These are phyloP conservation scores for Serranus cabrilla DNA, from an alignment of 2,797 vertebrate genomes.

Conservation along the genomic window DNA sequence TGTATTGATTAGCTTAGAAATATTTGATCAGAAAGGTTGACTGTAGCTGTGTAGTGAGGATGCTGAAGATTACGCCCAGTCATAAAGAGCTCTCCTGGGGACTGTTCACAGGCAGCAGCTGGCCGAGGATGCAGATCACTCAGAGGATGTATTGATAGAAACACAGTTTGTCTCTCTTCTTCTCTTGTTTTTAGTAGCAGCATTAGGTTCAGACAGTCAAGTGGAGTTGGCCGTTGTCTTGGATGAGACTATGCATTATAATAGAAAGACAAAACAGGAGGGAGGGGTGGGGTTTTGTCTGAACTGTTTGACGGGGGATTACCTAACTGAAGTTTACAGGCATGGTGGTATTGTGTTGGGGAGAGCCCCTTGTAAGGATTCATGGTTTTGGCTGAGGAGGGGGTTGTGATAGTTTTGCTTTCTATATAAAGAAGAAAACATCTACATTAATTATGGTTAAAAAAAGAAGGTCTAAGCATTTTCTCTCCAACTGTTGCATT, in stretches of 20 bases:
- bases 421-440: background rate
- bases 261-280: background rate
- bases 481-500: constrained; percentile 45
- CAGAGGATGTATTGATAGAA: background rate
- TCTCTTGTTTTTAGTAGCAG: background rate
- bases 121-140: constrained; percentile 10
- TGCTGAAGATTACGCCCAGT: constrained; percentile 42
- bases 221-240: background rate
- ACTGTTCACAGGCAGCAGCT: constrained; percentile 32
- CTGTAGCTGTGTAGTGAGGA: background rate
- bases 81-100: constrained; percentile 11
- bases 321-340: constrained; percentile 47
- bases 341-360: constrained; percentile 26
- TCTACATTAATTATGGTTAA: background rate
- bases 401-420: background rate
- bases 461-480: background rate
- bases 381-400: background rate
- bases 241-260: background rate
- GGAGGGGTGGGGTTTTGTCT: constrained; percentile 19
- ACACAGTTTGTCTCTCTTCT: background rate
- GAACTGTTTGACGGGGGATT: constrained; percentile 39
- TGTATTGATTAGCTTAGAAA: background rate
- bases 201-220: background rate
- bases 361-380: constrained; percentile 16
- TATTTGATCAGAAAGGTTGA: background rate